Base-by-base conservation (phyloP, 1,140 invertebrate genomes). In the Drosophila nigromelanica region DNA sequence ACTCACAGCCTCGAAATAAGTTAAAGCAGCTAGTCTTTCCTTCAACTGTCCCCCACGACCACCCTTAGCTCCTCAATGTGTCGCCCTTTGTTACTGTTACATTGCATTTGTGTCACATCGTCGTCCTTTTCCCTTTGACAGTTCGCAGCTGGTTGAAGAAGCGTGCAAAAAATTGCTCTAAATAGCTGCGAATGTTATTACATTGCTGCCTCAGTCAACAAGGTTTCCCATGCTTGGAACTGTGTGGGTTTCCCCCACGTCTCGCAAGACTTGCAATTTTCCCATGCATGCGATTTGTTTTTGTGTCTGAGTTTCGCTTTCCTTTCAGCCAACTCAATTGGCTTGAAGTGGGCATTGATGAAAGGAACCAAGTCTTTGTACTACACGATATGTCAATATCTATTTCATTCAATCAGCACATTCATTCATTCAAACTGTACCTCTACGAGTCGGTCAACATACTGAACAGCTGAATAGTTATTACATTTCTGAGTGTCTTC, bases 171-270 rank as follows among this genome's bases (percentile, higher is more conserved):
- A 76, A 67, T 58, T 73, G 73, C 62, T 73, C 73, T 73, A 76
- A 77, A 73, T 77, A 77, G 77, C 70, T 78, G 73, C 45, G 73
- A 78, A 78, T 73, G 68, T 76, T 78, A 76, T 78, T 78, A 78
- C 62, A 62, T 62, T 48, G 48, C 52, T 45, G 63, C 63, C 40
- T 30, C 39, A 35, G 18, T 42, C 35, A 39, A 39, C 30, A 21
- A 12, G 24, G 30, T 60, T 51, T 12, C 45, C 48, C 48, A 1
- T 50, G 7, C 14, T 15, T 59, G 7, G 18, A 27, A 6, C 5
- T 27, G 40, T 35, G 8, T 24, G 56, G n/a, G 33, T 39, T 39
- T 30, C 39, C n/a, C 12, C 37, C 6, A 33, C 10, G 12, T 10
- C 14, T 45, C 30, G 14, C 27, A 24, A 27, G 15, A 59, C 51